phyloP scores from a whole-genome alignment of 2,888 invertebrate genomes.

The Spisula subtruncata region DNA sequence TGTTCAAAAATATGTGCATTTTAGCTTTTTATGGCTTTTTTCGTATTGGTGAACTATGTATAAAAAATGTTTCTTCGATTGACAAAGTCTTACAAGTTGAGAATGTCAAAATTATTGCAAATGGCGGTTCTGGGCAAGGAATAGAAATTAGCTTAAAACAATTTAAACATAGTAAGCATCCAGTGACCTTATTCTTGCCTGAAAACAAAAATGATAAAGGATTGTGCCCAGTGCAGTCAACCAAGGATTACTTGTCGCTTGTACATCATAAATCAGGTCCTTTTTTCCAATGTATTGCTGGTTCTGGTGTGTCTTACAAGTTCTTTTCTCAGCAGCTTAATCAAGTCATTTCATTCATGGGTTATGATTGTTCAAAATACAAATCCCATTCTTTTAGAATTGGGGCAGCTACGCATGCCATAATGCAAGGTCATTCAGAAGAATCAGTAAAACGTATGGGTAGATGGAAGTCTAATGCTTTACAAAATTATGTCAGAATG shows the following conservation, averaged over 20 bases:
- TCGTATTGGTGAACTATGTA: slow-evolving; percentile 29
- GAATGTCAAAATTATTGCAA: background rate
- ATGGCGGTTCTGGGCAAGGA: background rate
- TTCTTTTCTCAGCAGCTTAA: slow-evolving; percentile 34
- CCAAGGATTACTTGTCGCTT: background rate
- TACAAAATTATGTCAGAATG: slow-evolving; percentile 26
- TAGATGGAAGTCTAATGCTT: slow-evolving; percentile 37
- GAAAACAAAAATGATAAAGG: background rate
- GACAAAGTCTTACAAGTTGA: background rate
- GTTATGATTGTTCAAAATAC: slow-evolving; percentile 17
- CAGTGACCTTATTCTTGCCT: background rate
- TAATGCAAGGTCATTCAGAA: slow-evolving; percentile 29
- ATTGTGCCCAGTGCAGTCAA: slow-evolving; percentile 4
- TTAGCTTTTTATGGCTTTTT: slow-evolving; percentile 32
- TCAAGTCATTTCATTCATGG: slow-evolving; percentile 24
- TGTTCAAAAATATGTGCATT: slow-evolving; percentile 27
- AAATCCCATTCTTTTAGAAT: slow-evolving; percentile 43
- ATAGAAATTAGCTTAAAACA: background rate
- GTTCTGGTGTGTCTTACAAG: background rate
- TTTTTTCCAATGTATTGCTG: slow-evolving; percentile 31
- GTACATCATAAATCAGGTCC: background rate
- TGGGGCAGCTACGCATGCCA: slow-evolving; percentile 39
- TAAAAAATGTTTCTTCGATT: background rate
- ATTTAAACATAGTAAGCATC: slow-evolving; percentile 13
- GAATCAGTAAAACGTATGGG: slow-evolving; percentile 19